phyloP scores from a whole-genome alignment of 1,140 invertebrate species.

The Leptinotarsa undecemlineata region DNA sequence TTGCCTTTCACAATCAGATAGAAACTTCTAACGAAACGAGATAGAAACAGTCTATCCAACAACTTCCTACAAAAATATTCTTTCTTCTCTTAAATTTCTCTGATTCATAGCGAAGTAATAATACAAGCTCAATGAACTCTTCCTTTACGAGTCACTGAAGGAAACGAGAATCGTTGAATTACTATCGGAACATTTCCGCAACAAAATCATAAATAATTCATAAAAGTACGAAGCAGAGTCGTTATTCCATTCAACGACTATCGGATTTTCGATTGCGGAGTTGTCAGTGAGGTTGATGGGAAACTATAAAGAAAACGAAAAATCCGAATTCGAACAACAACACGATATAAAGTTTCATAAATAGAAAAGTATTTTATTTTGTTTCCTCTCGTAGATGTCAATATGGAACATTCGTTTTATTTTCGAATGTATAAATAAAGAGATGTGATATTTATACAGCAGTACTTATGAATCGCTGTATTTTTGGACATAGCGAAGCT shows the following conservation, averaged over 20 bases:
- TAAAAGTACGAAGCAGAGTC: not conserved
- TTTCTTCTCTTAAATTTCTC: too few relatives aligned
- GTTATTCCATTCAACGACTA: not conserved
- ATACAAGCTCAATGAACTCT: not conserved
- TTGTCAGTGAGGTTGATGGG: not conserved
- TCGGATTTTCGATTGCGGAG: not conserved
- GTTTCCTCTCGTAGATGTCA: too few relatives aligned
- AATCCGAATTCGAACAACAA: too few relatives aligned
- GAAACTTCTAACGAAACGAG: not conserved
- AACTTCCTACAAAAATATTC: not conserved
- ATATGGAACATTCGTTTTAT: too few relatives aligned
- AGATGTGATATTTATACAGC: too few relatives aligned
- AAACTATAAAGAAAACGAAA: not conserved
- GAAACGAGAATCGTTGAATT: not conserved
- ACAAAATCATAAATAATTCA: constrained; percentile 9
- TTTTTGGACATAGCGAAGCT: too few relatives aligned
- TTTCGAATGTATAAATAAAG: too few relatives aligned
- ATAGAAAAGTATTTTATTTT: too few relatives aligned
- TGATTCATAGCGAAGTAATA: not conserved
- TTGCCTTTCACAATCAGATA: not conserved
- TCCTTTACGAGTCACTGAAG: not conserved
- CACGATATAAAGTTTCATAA: too few relatives aligned
- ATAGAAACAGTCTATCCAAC: not conserved
- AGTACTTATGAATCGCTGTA: too few relatives aligned
- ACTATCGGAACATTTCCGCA: not conserved